These are phyloP conservation scores for Etheostoma spectabile DNA, from an alignment of 2,113 vertebrate genomes.

Conservation along the genomic window DNA sequence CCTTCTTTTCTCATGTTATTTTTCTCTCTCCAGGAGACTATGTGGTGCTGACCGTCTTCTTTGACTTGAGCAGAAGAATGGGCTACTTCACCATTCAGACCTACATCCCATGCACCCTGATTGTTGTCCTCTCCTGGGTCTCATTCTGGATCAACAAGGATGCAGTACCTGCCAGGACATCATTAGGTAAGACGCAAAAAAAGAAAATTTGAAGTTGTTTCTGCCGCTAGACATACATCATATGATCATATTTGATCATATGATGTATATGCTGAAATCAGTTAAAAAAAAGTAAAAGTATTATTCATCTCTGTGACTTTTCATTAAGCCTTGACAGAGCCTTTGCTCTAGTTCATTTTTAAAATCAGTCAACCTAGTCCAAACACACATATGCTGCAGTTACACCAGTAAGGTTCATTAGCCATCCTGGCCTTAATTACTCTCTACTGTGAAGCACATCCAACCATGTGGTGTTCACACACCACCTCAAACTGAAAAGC, in stretches of 20 bases:
- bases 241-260: not conserved
- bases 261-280: not conserved
- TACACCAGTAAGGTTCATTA: conserved; percentile 56
- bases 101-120: conserved; percentile 98
- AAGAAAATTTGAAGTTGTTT: not conserved
- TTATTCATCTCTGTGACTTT: not conserved
- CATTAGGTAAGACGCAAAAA: conserved; percentile 87
- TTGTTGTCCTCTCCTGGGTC: conserved; percentile 98
- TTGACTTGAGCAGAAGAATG: conserved; percentile 98
- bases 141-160: conserved; percentile 99
- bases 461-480: conserved; percentile 24
- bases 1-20: not conserved
- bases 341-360: conserved; percentile 3
- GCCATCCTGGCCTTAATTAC: conserved; percentile 59
- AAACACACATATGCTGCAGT: conserved; percentile 30
- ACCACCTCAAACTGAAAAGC: conserved; percentile 9
- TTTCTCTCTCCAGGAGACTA: conserved; percentile 90
- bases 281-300: not conserved
- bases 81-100: conserved; percentile 99
- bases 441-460: conserved; percentile 41
- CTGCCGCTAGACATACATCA: too few species aligned
- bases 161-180: conserved; percentile 97
- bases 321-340: not conserved
- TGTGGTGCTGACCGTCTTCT: conserved; percentile 97
- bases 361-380: conserved; percentile 19